A percentile compares a stretch with the other conserved stretches of the same genome.
Conservation (phyloP, 2,888 invertebrate genomes). For the Phalera bucephala region DNA sequence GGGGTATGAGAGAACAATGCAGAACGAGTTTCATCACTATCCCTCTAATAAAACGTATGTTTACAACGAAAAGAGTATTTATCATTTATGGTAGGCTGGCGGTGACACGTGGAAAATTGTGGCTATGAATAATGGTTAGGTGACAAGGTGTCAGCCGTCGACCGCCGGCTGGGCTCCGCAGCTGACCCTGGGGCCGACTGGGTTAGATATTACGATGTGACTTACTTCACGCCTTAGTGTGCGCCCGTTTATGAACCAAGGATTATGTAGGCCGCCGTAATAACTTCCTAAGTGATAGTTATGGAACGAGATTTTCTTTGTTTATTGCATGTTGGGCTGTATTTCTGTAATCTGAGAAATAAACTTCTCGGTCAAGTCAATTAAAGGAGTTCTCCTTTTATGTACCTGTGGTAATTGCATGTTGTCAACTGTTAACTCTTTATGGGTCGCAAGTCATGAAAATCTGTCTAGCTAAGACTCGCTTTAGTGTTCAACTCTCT, state of each 20-base stretch:
- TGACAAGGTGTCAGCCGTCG: constrained; percentile 55
- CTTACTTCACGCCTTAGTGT: not conserved
- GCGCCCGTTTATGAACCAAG: not conserved
- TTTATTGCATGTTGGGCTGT: too few relatives aligned
- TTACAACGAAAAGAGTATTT: constrained; percentile 41
- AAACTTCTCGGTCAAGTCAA: too few relatives aligned
- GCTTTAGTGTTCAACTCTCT: too few relatives aligned
- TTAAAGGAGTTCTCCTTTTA: too few relatives aligned
- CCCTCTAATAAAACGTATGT: too few relatives aligned
- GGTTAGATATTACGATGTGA: constrained; percentile 14
- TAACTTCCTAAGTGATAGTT: not conserved
- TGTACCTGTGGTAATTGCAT: too few relatives aligned
- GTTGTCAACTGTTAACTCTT: too few relatives aligned
- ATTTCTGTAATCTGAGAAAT: too few relatives aligned
- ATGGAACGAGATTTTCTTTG: not conserved
- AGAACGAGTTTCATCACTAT: too few relatives aligned
- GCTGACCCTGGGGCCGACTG: constrained; percentile 21
- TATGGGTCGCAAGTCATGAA: too few relatives aligned
- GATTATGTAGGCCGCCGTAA: not conserved
- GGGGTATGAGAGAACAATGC: too few relatives aligned
- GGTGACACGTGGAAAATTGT: constrained; percentile 72
- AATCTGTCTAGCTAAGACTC: too few relatives aligned
- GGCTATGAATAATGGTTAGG: constrained; percentile 64
- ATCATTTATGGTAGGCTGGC: constrained; percentile 50
- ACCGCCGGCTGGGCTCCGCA: constrained; percentile 31